Evolutionary conservation across 2,888 invertebrate genomes (phyloP), one percentile per base, ranked within the genome.

Genomic region (Trichogramma evanescens): DNA sequence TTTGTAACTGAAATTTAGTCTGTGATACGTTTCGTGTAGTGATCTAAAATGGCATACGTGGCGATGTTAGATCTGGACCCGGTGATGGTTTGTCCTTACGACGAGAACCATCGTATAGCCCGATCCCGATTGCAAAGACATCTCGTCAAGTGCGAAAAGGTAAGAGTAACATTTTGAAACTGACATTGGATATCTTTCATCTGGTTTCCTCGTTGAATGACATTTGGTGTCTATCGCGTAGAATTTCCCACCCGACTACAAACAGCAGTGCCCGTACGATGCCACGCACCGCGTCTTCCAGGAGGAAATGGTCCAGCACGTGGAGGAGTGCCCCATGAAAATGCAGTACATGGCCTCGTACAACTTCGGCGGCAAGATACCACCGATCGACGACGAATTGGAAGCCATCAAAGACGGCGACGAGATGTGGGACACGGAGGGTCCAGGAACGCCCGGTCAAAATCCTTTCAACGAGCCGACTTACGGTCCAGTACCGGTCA

Each of bases 91-190:
- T 77, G 77, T 54, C 77, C 78, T 3, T 78, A 75, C 40, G 65
- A 78, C 54, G 62, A 61, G 9, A 59, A 40, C 51, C 78, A 78
- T 64, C 56, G 59, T 39, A 70, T 77, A 43, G 63, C 69, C 7
- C 61, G 48, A 26, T 71, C 72, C 9, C 69, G 75, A 10, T 65
- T 77, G 50, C 75, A 74, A 53, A 69, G 55, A 40, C 78, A 78
- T 56, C 65, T 78, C 40, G 63, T 75, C 0, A 78, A 75, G 66
- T 78, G 78, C 56, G 71, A 75, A 58, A 73, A 70, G 68, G 78
- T 78, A 70, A 60, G 49, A 58, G 43, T 58, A 26, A 26, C 1
- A 2, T 26, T 26, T 26, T 26, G 26, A 26, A 26, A 26, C 1
- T 26, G 26, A 26, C 26, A 3, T 26, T 26, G 26, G 26, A 26